These are phyloP conservation scores for Priocnemis perturbator DNA, from an alignment of 2,888 invertebrate species.

Conservation along the genomic window DNA sequence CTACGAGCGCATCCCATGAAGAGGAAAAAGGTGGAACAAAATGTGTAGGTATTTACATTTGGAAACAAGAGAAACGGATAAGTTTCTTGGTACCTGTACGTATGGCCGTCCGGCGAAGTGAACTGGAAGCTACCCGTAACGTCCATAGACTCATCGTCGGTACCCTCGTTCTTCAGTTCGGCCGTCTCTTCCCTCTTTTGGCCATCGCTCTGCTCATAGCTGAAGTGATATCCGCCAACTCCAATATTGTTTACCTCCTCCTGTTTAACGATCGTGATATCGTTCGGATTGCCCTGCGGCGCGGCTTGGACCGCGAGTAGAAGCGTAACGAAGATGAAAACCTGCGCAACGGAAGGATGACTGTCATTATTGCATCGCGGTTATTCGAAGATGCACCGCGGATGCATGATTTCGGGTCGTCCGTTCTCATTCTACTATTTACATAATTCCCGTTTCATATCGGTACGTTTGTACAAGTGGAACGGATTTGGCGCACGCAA, in stretches of 20 bases:
- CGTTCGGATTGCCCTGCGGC: conserved; percentile 67
- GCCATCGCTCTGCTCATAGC: conserved; percentile 73
- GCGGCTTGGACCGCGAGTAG: conserved; percentile 61
- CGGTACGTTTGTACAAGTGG: background rate
- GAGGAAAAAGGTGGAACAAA: too few relatives aligned
- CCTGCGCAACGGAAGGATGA: conserved; percentile 27
- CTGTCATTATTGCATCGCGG: background rate
- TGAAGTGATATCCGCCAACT: conserved; percentile 71
- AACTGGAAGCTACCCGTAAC: conserved; percentile 70
- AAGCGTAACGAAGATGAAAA: conserved; percentile 54
- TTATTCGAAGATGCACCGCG: too few relatives aligned
- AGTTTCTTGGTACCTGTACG: conserved; percentile 58
- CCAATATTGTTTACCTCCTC: conserved; percentile 73
- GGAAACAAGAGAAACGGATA: too few relatives aligned
- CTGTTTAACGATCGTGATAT: conserved; percentile 69
- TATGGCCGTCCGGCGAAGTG: conserved; percentile 68
- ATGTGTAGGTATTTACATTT: too few relatives aligned
- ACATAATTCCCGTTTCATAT: background rate
- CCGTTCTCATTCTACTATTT: background rate
- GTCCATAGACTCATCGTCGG: conserved; percentile 69
- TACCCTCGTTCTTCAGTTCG: conserved; percentile 69
- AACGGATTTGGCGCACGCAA: too few relatives aligned
- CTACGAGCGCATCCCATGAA: too few relatives aligned
- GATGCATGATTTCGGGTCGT: too few relatives aligned
- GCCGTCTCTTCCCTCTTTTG: conserved; percentile 73